Base-by-base conservation (phyloP, 23 tunicate species). In the Pegea sp. region DNA sequence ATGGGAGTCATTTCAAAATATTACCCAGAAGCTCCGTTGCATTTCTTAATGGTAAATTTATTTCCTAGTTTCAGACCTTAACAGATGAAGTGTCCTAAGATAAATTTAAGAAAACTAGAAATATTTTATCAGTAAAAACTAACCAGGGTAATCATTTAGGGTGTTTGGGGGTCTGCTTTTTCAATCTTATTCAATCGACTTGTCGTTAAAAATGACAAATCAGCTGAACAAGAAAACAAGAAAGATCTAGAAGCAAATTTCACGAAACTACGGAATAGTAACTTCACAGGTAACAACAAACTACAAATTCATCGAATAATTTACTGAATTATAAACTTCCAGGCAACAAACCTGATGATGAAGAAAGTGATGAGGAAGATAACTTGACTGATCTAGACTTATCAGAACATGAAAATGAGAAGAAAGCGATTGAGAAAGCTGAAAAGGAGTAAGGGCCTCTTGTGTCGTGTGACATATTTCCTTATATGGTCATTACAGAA, bases 141-240 rank as follows among this genome's bases (percentile, higher is more conserved):
- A n/a, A n/a, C n/a, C n/a, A n/a, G n/a, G n/a, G n/a, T n/a, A 38
- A 5, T 51, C 1, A 65, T 60, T 53, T 64, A 91, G 93, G 99
- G 99, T 1, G 55, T 91, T 4, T 91, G 99, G 99, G 99, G 99
- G 29, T 72, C 86, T 43, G 99, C 99, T 4, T 91, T 78, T 53
- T 72, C 86, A 11, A 91, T 91, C 26, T 31, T 91, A 2, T 72
- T 91, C 34, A 75, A 91, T 44, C 71, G 99, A 30, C 54, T 91
- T 53, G 42, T 61, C 8, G 84, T 73, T n/a, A 74, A 74, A 51
- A 63, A 49, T 38, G 56, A 78, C 5, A 52, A 63, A 2, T 19
- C 24, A 19, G 65, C 34, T 7, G 34, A 74, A 38, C 11, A 11
- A 38, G 46, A 38, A 38, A 16, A 38, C 11, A 16, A 38, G 13